Base-by-base conservation (phyloP, 2,888 invertebrate genomes). In the Phorcus lineatus region DNA sequence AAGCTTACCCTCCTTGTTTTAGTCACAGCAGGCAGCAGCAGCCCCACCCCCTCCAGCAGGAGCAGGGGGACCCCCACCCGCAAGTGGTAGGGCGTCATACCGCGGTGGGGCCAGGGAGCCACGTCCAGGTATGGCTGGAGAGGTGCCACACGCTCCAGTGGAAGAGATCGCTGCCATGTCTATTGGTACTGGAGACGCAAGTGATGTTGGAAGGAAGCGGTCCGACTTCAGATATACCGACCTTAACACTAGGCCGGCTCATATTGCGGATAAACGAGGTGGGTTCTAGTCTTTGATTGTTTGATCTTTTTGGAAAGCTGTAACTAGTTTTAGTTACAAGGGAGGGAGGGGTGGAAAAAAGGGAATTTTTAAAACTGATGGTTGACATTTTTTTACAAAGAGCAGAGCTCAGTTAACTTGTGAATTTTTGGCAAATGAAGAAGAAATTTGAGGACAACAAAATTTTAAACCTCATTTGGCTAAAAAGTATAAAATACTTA, bases 11-110 rank as follows among this genome's bases (percentile, higher is more conserved):
- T n/a, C n/a, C n/a, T n/a, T n/a, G 17, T 22, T 67, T 1, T 28
- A 55, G 55, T 36, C 22, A 9, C 9, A 76, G 28, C 75, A 40
- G n/a, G 70, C 80, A 40, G 67, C 84, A 66, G 80, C 82, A 19
- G 77, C 83, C 74, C 77, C 82, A 17, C 81, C 85, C 76, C 79
- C 83, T n/a, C 78, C 86, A 16, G 80, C 81, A 16, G 85, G 80
- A 0, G 82, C 85, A 62, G 86, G 84, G 13, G 87, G 85, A 9
- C 86, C 86, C 17, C 88, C 88, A 47, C 85, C 88, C 24, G 86
- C 88, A 1, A 89, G 89, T 85, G 90, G 90, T 3, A 80, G 91
- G n/a, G 90, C 91, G 0, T 87, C 87, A 11, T 88, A 88, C 79
- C 85, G 90, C 24, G 91, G 91, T 13, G 90, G 90, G 0, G 88